Evolutionary conservation across 2,888 invertebrate species (phyloP), one percentile per base, ranked within the genome.

Genomic region (Mactromeris polynyma): DNA sequence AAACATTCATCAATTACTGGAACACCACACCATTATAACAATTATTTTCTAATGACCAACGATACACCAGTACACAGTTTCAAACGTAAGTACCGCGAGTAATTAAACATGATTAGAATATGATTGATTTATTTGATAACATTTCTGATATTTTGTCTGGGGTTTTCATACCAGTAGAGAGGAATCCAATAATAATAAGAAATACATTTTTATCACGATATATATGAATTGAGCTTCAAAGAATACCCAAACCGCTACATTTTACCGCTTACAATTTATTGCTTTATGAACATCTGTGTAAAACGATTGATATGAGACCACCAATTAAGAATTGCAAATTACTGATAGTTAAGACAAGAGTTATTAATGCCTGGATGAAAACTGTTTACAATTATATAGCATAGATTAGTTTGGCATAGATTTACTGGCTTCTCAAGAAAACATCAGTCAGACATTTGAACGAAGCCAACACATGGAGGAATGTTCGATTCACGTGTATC

Each of bases 281-380:
- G 79, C 83, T 9, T n/a, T 17, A 11, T 7, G 46, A 83, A 73
- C 88, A 88, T 88, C 88, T 88, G 88, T 54, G 42, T n/a, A 73
- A 51, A 58, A 26, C 19, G 26, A 42, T 78, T 42, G 81, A 46
- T 58, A 31, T 51, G 69, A 42, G 88, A 88, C 88, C 88, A 88
- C 88, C 88, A 85, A 88, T 85, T 88, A 85, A 85, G 88, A 85
- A 85, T 79, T 69, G 64, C 80, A 85, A 85, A 81, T 82, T 51
- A 85, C 88, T 33, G 38, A 82, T 51, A 40, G 36, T 33, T 83
- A 73, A 88, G 85, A 79, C 82, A 83, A 85, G 79, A 64, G 69
- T 78, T 88, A 85, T 88, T 85, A 82, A 88, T 88, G 64, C 58
- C 58, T 40, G 31, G 78, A 84, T 85, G 69, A 64, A 82, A 85